Percentiles rank a stretch among this genome's conserved stretches.
Conservation (phyloP, 2,888 invertebrate genomes). For the Synergus gifuensis region DNA sequence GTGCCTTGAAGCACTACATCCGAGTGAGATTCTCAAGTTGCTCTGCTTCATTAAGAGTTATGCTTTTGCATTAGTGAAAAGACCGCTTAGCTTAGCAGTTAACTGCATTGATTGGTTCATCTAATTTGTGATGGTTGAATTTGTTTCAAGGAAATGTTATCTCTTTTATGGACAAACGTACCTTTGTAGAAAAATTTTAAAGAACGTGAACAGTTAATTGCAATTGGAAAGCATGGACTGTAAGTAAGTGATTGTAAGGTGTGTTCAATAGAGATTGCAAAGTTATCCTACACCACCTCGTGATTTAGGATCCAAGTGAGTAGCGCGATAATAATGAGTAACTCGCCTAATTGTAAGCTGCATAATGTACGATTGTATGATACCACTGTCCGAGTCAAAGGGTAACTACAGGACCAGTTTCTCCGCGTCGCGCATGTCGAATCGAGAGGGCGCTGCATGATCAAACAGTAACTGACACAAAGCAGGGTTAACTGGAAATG, state of each 20-base stretch:
- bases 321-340: constrained; percentile 59
- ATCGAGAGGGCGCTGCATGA: constrained; percentile 58
- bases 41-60: constrained; percentile 30
- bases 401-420: constrained; percentile 61
- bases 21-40: constrained; percentile 13
- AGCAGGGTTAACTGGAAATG: constrained; percentile 75
- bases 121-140: neutral
- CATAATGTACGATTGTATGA: constrained; percentile 62
- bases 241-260: neutral
- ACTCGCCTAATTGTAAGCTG: constrained; percentile 63
- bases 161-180: neutral
- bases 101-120: constrained; percentile 17
- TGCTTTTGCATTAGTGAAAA: constrained; percentile 14
- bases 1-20: constrained; percentile 16
- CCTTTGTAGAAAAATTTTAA: neutral
- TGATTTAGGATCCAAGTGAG: neutral
- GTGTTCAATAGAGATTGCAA: neutral
- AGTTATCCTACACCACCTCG: neutral
- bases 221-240: neutral
- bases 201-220: neutral
- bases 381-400: constrained; percentile 60
- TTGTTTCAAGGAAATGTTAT: neutral
- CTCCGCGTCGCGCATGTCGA: constrained; percentile 50
- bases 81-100: neutral
- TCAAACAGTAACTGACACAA: constrained; percentile 72